Evolutionary conservation across 1,140 invertebrate genomes (phyloP).

Genomic region (Mizuhopecten yessoensis): DNA sequence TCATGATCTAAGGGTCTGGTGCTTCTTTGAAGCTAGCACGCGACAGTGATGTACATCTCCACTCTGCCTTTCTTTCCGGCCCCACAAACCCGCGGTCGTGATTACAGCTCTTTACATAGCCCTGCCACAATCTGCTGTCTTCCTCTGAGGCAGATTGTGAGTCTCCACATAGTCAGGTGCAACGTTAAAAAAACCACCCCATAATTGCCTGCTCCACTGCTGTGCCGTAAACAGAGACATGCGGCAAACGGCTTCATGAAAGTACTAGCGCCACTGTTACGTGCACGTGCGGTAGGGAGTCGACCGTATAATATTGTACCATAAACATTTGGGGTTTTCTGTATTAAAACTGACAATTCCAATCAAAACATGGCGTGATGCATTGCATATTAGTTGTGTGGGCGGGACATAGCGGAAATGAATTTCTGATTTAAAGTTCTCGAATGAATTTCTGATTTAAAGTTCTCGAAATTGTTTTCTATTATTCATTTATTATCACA

Average conservation of each 20-base stretch:
- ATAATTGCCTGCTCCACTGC: not conserved
- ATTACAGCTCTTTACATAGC: too few relatives aligned
- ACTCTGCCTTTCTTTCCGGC: too few relatives aligned
- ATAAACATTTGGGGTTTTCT: not conserved
- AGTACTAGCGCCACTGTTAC: not conserved
- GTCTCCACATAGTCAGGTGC: too few relatives aligned
- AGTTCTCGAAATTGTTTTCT: not conserved
- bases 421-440: not conserved
- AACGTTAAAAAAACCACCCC: too few relatives aligned
- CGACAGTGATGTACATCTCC: too few relatives aligned
- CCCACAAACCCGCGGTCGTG: too few relatives aligned
- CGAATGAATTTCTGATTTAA: not conserved
- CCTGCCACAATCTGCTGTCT: too few relatives aligned
- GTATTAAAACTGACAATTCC: not conserved
- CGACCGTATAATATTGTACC: not conserved
- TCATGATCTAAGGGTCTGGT: too few relatives aligned
- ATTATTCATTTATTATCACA: not conserved
- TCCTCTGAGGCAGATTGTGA: too few relatives aligned
- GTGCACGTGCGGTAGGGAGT: not conserved
- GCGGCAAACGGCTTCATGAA: not conserved
- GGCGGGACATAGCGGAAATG: not conserved
- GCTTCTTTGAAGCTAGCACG: too few relatives aligned
- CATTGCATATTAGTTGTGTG: not conserved
- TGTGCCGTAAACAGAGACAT: not conserved
- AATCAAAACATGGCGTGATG: not conserved